These are phyloP conservation scores for Caenorhabditis angaria DNA, from an alignment of 2,888 invertebrate species.

Conservation along the genomic window DNA sequence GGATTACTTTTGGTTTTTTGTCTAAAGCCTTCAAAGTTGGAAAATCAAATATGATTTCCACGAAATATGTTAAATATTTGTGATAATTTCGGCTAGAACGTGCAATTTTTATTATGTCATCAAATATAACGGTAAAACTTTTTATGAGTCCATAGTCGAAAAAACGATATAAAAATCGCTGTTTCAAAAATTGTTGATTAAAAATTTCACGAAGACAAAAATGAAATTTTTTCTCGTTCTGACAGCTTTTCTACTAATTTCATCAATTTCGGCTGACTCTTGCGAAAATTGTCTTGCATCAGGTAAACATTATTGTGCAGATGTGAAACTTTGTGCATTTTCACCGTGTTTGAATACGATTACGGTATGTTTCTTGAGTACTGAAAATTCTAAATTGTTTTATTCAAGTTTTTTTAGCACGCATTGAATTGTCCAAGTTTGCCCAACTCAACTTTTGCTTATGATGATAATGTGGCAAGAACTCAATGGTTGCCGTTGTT, in stretches of 20 bases:
- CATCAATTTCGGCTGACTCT: background rate
- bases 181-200: background rate
- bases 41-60: too few species aligned
- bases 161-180: background rate
- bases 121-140: background rate
- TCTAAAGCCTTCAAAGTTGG: too few species aligned
- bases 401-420: background rate
- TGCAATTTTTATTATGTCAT: too few species aligned
- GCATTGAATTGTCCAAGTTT: constrained; percentile 8
- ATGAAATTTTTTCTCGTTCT: background rate
- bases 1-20: too few species aligned
- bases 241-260: background rate
- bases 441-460: constrained; percentile 18
- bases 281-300: background rate
- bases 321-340: constrained; percentile 21
- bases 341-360: constrained; percentile 27
- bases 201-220: background rate
- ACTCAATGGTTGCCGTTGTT: constrained; percentile 39
- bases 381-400: background rate
- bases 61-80: too few species aligned
- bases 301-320: constrained; percentile 19
- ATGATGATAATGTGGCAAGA: constrained; percentile 28
- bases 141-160: background rate
- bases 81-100: too few species aligned
- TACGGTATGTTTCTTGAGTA: constrained; percentile 13